These are phyloP conservation scores for Tenthredo amoena DNA, from an alignment of 2,888 invertebrate genomes.

Conservation along the genomic window DNA sequence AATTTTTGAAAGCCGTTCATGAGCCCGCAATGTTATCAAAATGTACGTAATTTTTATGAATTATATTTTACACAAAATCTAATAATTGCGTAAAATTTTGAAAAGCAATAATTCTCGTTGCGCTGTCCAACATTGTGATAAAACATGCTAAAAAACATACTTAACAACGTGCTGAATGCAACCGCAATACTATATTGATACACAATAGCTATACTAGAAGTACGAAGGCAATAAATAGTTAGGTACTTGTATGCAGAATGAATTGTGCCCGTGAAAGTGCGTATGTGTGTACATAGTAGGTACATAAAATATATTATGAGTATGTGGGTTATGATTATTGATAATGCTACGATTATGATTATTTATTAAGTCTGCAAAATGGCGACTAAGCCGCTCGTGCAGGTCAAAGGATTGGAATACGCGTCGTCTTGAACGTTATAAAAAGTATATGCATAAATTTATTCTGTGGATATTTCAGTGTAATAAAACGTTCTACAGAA, in stretches of 20 bases:
- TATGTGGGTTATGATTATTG: conserved; percentile 39
- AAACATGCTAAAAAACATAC: background rate
- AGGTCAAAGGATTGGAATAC: background rate
- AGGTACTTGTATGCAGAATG: conserved; percentile 50
- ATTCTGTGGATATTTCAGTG: conserved; percentile 6
- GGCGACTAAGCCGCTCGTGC: background rate
- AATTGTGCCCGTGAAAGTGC: conserved; percentile 4
- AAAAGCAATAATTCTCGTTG: background rate
- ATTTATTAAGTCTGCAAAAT: conserved; percentile 51
- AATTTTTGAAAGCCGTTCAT: background rate
- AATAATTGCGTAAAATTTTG: background rate
- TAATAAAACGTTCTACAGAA: background rate
- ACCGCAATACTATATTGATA: no score
- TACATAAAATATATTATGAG: conserved; percentile 31
- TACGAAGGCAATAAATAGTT: conserved; percentile 2
- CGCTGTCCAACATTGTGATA: background rate
- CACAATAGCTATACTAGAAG: background rate
- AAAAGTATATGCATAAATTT: conserved; percentile 36
- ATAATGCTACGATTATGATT: conserved; percentile 33
- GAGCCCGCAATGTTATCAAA: background rate
- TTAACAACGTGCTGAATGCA: no score
- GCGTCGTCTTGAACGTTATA: background rate
- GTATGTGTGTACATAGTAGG: conserved; percentile 32
- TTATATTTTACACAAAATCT: background rate
- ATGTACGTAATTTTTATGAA: background rate